Base-by-base conservation (phyloP, 2,888 invertebrate genomes). In the Serripes groenlandicus region DNA sequence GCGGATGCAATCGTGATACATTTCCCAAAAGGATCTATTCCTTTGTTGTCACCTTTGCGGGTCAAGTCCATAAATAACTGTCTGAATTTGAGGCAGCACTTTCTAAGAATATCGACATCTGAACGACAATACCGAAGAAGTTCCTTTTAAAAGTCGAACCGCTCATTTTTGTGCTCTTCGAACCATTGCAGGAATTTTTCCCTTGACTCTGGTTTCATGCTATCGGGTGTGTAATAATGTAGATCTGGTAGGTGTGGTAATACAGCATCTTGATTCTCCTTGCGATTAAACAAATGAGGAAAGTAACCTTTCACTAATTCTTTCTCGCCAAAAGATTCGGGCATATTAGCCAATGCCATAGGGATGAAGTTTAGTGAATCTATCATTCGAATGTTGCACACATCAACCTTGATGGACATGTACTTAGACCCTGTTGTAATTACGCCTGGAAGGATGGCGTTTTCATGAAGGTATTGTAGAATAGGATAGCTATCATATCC, bases 281-380 rank as follows among this genome's bases (percentile, higher is more conserved):
- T 70, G 11, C 71, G n/a, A 35, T 86, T 84, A 68, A 75, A 84
- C 11, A 87, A 42, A 72, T 87, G 81, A 7, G 87, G 85, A 54
- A 81, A 85, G 60, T 85, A 79, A 15, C 85, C 85, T 70, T 79
- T 85, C 9, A 78, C 64, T 30, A 85, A 21, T 58, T 83, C 85
- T 5, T 52, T 60, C 21, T 78, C 78, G 4, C 83, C 84, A 82
- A 88, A 83, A 15, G 77, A 21, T 32, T 66, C 37, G 11, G 84
- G 86, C 58, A 88, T 70, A 11, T 76, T 54, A n/a, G 80, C 72
- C 30, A 86, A 54, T 5, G 84, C 58, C 81, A 84, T 84, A 5
- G 84, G 85, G 2, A 88, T 69, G 28, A 83, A 83, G 54, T 83
- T 85, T 1, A 81, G 30, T 3, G 87, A 85, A 64, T 85, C 87